Evolutionary conservation across 2,797 vertebrate genomes (phyloP).

Genomic region (Triplophysa bombifrons): DNA sequence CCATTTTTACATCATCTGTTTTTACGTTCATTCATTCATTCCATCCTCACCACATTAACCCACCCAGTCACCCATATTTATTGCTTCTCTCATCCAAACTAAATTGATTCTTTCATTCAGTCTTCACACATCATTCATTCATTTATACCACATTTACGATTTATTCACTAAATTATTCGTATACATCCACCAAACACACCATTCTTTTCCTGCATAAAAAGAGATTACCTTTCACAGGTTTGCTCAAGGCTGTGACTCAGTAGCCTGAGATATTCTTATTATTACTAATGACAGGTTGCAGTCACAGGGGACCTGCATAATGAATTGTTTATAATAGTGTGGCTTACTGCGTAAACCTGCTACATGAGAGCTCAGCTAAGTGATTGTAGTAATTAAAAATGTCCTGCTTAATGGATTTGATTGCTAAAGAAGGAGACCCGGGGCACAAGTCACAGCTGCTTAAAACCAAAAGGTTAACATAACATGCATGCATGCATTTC

Average conservation of each 20-base stretch:
- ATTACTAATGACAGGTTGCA: conserved; percentile 43
- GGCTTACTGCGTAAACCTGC: conserved; percentile 15
- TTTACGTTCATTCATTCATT: too few species aligned
- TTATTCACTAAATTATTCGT: neutral
- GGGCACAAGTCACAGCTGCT: neutral
- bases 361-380: conserved; percentile 28
- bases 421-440: conserved; percentile 1
- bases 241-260: neutral
- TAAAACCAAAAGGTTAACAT: conserved; percentile 9
- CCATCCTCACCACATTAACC: neutral
- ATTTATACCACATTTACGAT: neutral
- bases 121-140: too few species aligned
- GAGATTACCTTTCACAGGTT: neutral
- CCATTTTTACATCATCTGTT: too few species aligned
- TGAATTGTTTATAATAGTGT: conserved; percentile 36
- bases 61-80: neutral
- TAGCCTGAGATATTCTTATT: conserved; percentile 24
- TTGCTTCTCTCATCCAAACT: too few species aligned
- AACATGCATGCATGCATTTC: neutral
- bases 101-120: neutral
- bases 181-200: neutral
- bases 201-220: neutral
- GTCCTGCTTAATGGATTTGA: conserved; percentile 31
- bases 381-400: conserved; percentile 34
- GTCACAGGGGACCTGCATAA: conserved; percentile 23